Evolutionary conservation across 2,113 vertebrate genomes (phyloP).

Genomic region (Taxidea taxus): DNA sequence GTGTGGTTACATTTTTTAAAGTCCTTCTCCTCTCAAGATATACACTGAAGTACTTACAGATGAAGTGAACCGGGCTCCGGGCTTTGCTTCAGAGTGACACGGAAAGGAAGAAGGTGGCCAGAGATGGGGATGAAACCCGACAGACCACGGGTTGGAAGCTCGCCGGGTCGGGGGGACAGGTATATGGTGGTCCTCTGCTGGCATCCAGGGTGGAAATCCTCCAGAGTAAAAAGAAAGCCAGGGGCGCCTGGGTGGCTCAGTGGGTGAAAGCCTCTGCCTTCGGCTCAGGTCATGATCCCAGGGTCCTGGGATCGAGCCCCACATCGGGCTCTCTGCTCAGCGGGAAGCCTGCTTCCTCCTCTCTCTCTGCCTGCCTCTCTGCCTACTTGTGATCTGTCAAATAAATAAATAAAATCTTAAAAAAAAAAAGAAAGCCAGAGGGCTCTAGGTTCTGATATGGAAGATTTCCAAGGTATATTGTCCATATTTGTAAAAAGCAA

Average conservation of each 20-base stretch:
- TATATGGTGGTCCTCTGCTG: fast-evolving
- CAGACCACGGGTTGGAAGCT: fast-evolving
- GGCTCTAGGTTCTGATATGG: neutral
- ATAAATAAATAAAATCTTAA: too few relatives aligned
- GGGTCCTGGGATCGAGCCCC: too few relatives aligned
- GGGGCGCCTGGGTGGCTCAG: too few relatives aligned
- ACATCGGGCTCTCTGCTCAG: too few relatives aligned
- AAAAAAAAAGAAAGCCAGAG: neutral
- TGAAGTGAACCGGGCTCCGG: neutral
- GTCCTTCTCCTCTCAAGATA: neutral
- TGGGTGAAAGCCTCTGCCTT: too few relatives aligned
- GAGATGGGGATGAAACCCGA: fast-evolving
- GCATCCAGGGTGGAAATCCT: neutral
- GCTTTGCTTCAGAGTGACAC: neutral
- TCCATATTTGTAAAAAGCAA: conserved; percentile 46
- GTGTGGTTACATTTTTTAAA: neutral
- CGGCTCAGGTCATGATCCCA: too few relatives aligned
- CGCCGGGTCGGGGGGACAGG: neutral
- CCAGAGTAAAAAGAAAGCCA: neutral
- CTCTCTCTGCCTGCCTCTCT: too few relatives aligned
- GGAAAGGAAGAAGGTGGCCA: neutral
- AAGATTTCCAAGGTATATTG: neutral
- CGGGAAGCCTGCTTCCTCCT: too few relatives aligned
- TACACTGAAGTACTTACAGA: neutral
- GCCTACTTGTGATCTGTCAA: too few relatives aligned